Base-by-base conservation (phyloP, 1,140 invertebrate genomes). In the Drosophila obscura region DNA sequence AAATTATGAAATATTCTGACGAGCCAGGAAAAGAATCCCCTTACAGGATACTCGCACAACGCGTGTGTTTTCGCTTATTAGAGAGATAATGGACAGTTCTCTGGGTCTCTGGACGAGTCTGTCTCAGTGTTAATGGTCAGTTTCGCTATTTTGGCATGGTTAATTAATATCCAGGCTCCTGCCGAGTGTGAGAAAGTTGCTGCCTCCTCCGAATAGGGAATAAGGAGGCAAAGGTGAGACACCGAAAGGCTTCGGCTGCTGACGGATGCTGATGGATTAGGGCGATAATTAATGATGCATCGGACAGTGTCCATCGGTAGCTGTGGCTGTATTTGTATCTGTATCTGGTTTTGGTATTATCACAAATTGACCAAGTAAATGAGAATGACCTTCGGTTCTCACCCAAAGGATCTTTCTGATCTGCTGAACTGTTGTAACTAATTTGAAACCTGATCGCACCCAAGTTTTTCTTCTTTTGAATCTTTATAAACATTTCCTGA, bases 41-140 rank as follows among this genome's bases (percentile, higher is more conserved):
- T 87, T 87, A 82, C 82, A 72, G 82, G 62, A 71, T 53, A 39
- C 26, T 28, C 26, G 26, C 5, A 49, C 48, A 85, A 49, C 78
- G 89, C 82, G 89, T 91, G 89, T 91, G 89, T 91, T 91, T 91
- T 90, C 72, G 73, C 73, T 82, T 82, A 91, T 91, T 91, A 91
- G 82, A 58, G 60, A 90, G 89, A 91, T 91, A 91, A 91, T 91
- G 35, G 35, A 39, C 35, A 13, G 35, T 58, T 48, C 15, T 28
- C 13, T 24, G 51, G 35, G 4, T 1, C 46, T 50, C 62, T 11
- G 35, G 2, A 9, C 28, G 35, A 39, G 44, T 53, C 62, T 39
- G 11, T 39, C 61, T 55, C 55, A 50, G 69, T 66, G 81, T 63
- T 80, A 85, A 87, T 91, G 89, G 90, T 91, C 88, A 90, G 88